Evolutionary conservation across 2,113 vertebrate genomes (phyloP).

Genomic region (Chitala chitala): DNA sequence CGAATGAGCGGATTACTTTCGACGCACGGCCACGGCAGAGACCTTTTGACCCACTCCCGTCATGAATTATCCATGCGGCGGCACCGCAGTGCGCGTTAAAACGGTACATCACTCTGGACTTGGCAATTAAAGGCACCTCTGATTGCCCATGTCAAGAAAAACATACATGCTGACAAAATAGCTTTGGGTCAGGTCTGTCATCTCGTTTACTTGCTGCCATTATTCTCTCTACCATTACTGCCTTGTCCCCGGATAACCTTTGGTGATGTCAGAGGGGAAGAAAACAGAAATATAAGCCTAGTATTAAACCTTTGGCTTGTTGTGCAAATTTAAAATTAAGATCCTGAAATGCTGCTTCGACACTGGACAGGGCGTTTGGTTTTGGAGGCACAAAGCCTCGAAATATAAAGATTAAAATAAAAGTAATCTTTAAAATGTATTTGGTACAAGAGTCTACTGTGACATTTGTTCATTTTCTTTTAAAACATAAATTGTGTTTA

Average conservation of each 20-base stretch:
- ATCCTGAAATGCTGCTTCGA: neutral
- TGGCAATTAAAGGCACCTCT: constrained; percentile 17
- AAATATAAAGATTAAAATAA: too few species aligned
- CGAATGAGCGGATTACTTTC: constrained; percentile 26
- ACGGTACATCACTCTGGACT: constrained; percentile 15
- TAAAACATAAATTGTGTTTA: neutral
- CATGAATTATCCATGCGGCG: constrained; percentile 23
- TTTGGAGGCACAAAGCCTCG: too few species aligned
- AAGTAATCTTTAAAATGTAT: too few species aligned
- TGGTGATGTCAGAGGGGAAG: neutral
- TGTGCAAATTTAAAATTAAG: neutral
- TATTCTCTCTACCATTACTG: neutral
- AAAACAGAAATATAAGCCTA: neutral
- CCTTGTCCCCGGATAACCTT: neutral
- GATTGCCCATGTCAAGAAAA: constrained; percentile 3
- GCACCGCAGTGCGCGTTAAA: neutral
- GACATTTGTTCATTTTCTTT: too few species aligned
- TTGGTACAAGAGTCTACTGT: too few species aligned
- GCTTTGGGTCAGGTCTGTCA: neutral
- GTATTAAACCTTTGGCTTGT: neutral
- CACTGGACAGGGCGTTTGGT: too few species aligned
- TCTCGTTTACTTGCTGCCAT: neutral
- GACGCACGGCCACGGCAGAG: constrained; percentile 14
- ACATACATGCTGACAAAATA: constrained; percentile 8
- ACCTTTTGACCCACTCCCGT: neutral